phyloP scores from a whole-genome alignment of 2,113 vertebrate species.

The Ictalurus furcatus region DNA sequence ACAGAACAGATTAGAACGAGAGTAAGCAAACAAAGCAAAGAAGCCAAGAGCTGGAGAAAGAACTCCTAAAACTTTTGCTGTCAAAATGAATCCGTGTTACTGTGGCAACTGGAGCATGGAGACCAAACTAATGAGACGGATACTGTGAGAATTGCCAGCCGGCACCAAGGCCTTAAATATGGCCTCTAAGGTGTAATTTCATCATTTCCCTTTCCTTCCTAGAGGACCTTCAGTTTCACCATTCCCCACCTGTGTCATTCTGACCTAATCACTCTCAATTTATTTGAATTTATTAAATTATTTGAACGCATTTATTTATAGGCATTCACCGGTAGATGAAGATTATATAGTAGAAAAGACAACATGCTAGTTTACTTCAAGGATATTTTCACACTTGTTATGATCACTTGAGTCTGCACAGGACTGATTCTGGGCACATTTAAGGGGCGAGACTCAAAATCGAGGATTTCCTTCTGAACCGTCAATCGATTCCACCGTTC shows the following conservation, averaged over 20 bases:
- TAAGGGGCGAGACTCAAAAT: not conserved
- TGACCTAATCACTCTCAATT: not conserved
- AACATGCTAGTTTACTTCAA: not conserved
- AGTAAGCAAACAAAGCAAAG: not conserved
- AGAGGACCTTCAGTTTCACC: not conserved
- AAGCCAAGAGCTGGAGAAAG: not conserved
- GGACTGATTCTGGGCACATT: not conserved
- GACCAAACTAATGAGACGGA: constrained; percentile 16
- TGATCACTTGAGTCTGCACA: not conserved
- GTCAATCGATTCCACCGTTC: not conserved
- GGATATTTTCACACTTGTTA: not conserved
- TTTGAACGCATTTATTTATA: not conserved
- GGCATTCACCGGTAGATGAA: not conserved
- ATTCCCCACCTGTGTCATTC: not conserved
- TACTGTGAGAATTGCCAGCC: constrained; percentile 25
- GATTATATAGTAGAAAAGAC: not conserved
- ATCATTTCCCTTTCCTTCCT: constrained; percentile 18
- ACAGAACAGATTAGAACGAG: not conserved
- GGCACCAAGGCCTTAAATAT: constrained; percentile 35
- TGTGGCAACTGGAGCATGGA: constrained; percentile 38
- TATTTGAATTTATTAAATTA: not conserved
- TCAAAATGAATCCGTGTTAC: constrained; percentile 27
- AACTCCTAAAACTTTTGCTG: constrained; percentile 33
- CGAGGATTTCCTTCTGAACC: not conserved
- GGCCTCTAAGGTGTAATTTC: constrained; percentile 56